Evolutionary conservation across 2,888 invertebrate genomes (phyloP), one percentile per base, ranked within the genome.

Genomic region (Acanthosoma haemorrhoidale): DNA sequence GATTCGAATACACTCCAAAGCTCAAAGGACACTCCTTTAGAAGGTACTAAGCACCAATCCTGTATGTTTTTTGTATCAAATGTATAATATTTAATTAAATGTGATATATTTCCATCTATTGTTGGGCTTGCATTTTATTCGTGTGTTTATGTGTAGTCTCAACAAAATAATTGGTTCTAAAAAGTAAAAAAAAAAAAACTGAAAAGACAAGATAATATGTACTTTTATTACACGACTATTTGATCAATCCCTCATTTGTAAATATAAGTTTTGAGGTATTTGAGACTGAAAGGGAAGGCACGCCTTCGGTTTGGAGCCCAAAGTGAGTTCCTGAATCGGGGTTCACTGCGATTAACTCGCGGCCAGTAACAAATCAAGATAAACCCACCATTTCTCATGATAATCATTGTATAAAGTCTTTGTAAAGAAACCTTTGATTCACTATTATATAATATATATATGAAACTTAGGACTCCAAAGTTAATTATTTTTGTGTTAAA

Each of bases 21-120:
- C 16, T 51, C 67, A 51, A 51, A 51, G 51, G 51, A 51, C 51
- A 51, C 51, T 51, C 51, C 51, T 36, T 60, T 36, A 60, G 32
- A 60, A 60, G 60, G 60, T 32, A 31, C 60, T 60, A 60, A 60
- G 60, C 60, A 60, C 60, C 60, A 60, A 60, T 60, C 60, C 60
- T 60, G 29, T 60, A 60, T 60, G 60, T 64, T 70, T 34, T 66
- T 21, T 58, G 31, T 36, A 43, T 39, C 60, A 41, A 16, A 41
- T 63, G 60, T 68, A 39, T 71, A 76, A 72, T 74, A 51, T 51
- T 29, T 67, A 67, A 15, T 34, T 75, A 74, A 76, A 82, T 82
- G 82, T 82, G 82, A 82, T 82, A 82, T 80, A 80, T 80, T 79
- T 79, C 78, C 79, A 80, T 79, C 69, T 71, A 41, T 38, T 67